These are phyloP conservation scores for Orchesella cincta DNA, from an alignment of 1,140 invertebrate species.

Conservation along the genomic window DNA sequence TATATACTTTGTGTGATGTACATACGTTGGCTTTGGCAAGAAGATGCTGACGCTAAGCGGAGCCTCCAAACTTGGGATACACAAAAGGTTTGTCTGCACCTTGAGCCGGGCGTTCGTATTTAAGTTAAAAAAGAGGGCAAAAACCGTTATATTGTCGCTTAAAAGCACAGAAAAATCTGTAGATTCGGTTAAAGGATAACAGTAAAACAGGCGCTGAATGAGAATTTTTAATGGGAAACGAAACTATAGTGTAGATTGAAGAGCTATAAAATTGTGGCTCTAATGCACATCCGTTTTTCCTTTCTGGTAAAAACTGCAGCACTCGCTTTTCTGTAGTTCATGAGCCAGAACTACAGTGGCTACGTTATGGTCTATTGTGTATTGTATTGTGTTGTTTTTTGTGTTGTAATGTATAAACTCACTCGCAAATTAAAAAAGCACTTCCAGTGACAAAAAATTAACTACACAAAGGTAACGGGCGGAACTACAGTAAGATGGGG, in stretches of 20 bases:
- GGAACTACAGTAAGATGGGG: too few relatives aligned
- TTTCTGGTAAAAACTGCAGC: background rate
- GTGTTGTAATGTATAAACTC: too few relatives aligned
- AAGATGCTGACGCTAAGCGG: too few relatives aligned
- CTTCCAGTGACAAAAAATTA: too few relatives aligned
- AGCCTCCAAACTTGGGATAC: slow-evolving; percentile 2
- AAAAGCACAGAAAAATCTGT: background rate
- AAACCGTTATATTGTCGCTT: background rate
- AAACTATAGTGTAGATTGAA: background rate
- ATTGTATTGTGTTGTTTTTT: too few relatives aligned
- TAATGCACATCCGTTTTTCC: background rate
- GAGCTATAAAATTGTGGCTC: background rate
- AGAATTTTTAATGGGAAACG: background rate
- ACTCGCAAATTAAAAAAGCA: too few relatives aligned
- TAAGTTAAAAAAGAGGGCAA: too few relatives aligned
- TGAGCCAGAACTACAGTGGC: background rate
- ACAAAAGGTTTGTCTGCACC: too few relatives aligned
- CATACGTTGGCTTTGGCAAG: background rate
- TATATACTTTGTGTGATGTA: background rate
- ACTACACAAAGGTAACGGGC: too few relatives aligned
- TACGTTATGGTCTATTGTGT: slow-evolving; percentile 16
- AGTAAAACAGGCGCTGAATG: too few relatives aligned
- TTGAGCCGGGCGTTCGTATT: too few relatives aligned
- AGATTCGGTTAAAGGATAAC: too few relatives aligned
- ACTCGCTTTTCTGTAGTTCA: background rate